Conservation (phyloP, 2,888 invertebrate genomes). For the Oligia fasciuncula region DNA sequence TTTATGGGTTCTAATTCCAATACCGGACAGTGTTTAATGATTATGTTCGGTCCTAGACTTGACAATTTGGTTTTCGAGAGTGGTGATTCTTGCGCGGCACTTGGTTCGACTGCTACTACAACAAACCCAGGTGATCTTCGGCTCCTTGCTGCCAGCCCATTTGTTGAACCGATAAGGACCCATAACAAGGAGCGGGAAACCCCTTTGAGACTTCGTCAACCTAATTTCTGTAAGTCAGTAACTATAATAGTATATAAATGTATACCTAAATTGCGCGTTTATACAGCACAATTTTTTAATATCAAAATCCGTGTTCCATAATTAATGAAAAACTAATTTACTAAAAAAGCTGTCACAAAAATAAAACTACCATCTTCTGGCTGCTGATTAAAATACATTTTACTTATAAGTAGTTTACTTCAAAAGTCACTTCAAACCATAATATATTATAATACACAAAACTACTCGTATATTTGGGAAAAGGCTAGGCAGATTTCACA, state of each 20-base stretch:
- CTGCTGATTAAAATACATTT: background rate
- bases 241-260: background rate
- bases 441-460: background rate
- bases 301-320: background rate
- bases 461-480: background rate
- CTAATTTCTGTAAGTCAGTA: slow-evolving; percentile 14
- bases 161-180: slow-evolving; percentile 60
- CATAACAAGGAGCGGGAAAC: slow-evolving; percentile 53
- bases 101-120: background rate
- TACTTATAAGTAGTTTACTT: background rate
- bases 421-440: background rate
- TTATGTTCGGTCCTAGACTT: slow-evolving; percentile 1
- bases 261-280: background rate
- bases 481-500: background rate
- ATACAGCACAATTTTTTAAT: background rate
- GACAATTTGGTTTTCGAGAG: background rate
- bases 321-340: background rate
- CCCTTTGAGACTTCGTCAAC: slow-evolving; percentile 21
- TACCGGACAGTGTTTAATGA: slow-evolving; percentile 5
- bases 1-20: background rate
- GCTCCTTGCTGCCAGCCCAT: slow-evolving; percentile 46
- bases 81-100: slow-evolving; percentile 19
- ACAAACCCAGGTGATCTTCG: slow-evolving; percentile 65
- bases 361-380: background rate
- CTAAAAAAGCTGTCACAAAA: background rate